Conservation (phyloP, 2,113 vertebrate species). For the Glaucomys volans region DNA sequence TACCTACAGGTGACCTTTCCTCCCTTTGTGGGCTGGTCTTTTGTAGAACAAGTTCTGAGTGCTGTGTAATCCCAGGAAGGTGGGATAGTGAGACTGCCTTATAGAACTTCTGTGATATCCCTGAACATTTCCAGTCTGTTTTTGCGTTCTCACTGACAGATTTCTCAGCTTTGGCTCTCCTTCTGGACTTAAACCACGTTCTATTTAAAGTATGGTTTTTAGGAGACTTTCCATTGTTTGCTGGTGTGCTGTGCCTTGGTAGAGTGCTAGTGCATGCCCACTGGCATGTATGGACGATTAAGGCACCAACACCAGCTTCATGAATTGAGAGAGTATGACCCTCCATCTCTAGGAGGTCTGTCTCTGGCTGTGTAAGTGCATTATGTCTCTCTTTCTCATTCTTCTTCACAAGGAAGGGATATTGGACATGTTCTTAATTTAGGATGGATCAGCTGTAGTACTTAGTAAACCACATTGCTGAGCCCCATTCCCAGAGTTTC, state of each 20-base stretch:
- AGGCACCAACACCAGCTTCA: background rate
- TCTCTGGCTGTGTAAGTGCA: background rate
- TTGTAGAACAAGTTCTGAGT: too few relatives aligned
- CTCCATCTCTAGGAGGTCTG: background rate
- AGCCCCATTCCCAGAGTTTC: background rate
- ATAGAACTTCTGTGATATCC: background rate
- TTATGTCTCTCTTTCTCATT: background rate
- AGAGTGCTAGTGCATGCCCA: background rate
- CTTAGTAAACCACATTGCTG: background rate
- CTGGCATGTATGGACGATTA: background rate
- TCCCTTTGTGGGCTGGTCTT: background rate
- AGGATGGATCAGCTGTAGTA: background rate
- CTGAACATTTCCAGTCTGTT: background rate
- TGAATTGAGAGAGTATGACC: background rate
- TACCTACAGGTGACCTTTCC: background rate
- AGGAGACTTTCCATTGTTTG: conserved; percentile 4
- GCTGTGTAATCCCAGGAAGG: background rate
- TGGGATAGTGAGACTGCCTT: background rate
- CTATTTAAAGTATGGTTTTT: conserved; percentile 9
- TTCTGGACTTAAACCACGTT: background rate
- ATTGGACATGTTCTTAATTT: background rate
- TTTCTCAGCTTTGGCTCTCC: background rate
- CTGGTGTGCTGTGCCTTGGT: background rate
- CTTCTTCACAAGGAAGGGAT: background rate
- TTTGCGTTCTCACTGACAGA: background rate